These are phyloP conservation scores for Mesoligia furuncula DNA, from an alignment of 2,888 invertebrate species.

Conservation along the genomic window DNA sequence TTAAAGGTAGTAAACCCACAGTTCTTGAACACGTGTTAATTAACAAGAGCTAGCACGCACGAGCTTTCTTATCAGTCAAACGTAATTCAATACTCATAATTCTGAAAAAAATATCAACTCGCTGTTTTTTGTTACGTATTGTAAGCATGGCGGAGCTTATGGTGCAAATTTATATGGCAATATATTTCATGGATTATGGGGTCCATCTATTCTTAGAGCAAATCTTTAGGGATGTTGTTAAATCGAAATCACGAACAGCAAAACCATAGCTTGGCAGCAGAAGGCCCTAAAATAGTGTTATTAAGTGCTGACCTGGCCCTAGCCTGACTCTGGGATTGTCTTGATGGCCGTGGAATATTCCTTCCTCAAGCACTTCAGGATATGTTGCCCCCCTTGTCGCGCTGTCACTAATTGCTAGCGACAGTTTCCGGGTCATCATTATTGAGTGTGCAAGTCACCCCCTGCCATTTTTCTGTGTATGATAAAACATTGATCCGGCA, in stretches of 20 bases:
- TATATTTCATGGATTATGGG: background rate
- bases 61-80: slow-evolving; percentile 44
- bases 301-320: background rate
- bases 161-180: slow-evolving; percentile 28
- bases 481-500: background rate
- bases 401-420: background rate
- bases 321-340: background rate
- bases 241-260: background rate
- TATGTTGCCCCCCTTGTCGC: background rate
- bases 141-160: slow-evolving; percentile 24
- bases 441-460: background rate
- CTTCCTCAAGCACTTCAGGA: background rate
- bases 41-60: slow-evolving; percentile 9
- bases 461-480: background rate
- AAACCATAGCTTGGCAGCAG: background rate
- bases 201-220: background rate
- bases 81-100: slow-evolving; percentile 43
- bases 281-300: background rate
- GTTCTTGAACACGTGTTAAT: slow-evolving; percentile 21
- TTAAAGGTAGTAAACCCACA: too few species aligned
- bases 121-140: slow-evolving; percentile 19
- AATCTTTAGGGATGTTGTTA: background rate
- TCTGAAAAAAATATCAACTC: slow-evolving; percentile 36
- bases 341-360: background rate
- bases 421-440: background rate